Percentiles rank a stretch among this genome's conserved stretches.
These are phyloP conservation scores for Lagodon rhomboides DNA, from an alignment of 2,797 vertebrate species.

Conservation along the genomic window DNA sequence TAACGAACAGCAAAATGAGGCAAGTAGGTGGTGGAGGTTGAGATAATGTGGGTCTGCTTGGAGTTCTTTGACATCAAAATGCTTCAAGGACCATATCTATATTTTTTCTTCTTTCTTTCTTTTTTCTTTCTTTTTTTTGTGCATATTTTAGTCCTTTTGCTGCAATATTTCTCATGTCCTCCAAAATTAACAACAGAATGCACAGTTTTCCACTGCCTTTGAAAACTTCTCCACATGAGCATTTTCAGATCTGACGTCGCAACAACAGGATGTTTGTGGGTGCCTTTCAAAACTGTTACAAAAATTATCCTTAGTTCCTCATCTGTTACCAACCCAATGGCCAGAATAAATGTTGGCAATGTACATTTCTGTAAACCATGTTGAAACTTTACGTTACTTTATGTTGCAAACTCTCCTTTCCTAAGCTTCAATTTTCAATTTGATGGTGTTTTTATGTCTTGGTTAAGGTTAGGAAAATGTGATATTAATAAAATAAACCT, in stretches of 20 bases:
- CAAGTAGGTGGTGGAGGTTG: not conserved
- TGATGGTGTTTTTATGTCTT: not conserved
- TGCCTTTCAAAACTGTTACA: not conserved
- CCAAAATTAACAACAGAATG: not conserved
- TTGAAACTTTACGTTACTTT: no score
- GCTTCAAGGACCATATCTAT: not conserved
- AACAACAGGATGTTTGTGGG: not conserved
- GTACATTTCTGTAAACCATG: no score
- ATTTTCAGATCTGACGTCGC: not conserved
- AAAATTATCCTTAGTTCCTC: not conserved
- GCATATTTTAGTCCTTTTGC: not conserved
- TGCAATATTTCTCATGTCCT: not conserved
- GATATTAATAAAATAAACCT: no score
- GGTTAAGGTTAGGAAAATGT: not conserved
- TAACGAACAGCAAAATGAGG: not conserved
- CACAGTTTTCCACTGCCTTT: not conserved
- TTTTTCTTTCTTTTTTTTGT: not conserved
- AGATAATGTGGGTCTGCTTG: not conserved
- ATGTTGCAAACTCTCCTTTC: no score
- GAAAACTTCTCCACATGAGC: not conserved
- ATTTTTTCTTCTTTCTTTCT: no score
- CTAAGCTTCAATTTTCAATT: no score
- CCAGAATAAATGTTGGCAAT: no score
- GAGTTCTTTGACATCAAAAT: not conserved
- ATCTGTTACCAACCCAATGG: not conserved